Evolutionary conservation across 2,113 vertebrate species (phyloP), one percentile per base, ranked within the genome.

Genomic region (Erythrocercus mccallii): DNA sequence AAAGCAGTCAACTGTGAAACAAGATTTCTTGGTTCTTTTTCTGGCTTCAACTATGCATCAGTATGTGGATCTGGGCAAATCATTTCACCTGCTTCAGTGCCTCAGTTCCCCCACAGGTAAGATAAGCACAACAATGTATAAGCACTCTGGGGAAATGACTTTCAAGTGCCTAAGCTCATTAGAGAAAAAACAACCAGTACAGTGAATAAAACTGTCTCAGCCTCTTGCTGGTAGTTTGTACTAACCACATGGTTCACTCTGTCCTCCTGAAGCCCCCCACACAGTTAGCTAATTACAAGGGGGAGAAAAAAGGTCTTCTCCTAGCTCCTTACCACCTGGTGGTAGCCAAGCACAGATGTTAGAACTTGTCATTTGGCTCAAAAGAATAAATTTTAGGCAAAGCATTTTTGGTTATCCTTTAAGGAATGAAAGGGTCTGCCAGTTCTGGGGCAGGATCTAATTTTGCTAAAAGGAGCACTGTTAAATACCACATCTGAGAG

Each of bases 1-100:
- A 96, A 95, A 88, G 82, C 88, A 95, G 56, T 96, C 91, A 79
- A 48, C 79, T 90, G 95, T 90, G 88, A 86, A 92, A 93, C 94
- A 90, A 90, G 94, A 96, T 96, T 92, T 93, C 85, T 92, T 47
- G 11, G 22, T 81, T 96, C 71, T 88, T 93, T 92, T 94, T 86
- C 68, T 81, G 72, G 27, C 85, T 94, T 86, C 54, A 62, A 20
- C 92, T 86, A 38, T 47, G 69, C 3, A 0, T 58, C 86, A 92
- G 45, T 86, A 35, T 56, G 80, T 71, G 79, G 62, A 62, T 86
- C 68, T 66, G 51, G 61, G 94, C 85, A 96, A 93, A 88, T 74
- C 44, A 48, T 73, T 94, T 95, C 94, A 94, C 92, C 71, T 86
- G 87, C 90, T 82, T 85, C 92, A 82, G 56, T 81, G 83, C 91